A percentile compares a stretch with the other conserved stretches of the same genome.
Evolutionary conservation across 2,113 vertebrate species (phyloP).

Genomic region (Callocephalon fimbriatum): DNA sequence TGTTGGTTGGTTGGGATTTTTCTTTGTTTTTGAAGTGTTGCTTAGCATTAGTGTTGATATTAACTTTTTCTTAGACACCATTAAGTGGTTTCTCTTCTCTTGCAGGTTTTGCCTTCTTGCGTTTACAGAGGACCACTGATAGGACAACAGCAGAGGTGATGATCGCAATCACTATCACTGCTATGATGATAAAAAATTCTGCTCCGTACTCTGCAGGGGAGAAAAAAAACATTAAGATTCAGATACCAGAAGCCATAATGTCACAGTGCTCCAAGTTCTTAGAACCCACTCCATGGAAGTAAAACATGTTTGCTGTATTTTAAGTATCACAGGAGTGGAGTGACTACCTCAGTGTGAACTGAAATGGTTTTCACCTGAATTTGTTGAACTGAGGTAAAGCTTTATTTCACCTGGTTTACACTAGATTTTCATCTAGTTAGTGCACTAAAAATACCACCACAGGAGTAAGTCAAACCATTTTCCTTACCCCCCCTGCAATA

Average conservation of each 20-base stretch:
- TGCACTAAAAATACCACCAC: background rate
- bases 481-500: background rate
- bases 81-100: constrained; percentile 70
- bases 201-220: constrained; percentile 74
- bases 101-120: constrained; percentile 37
- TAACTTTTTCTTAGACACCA: constrained; percentile 6
- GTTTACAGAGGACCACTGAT: constrained; percentile 77
- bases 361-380: background rate
- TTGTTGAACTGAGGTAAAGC: background rate
- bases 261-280: background rate
- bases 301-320: background rate
- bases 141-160: constrained; percentile 66
- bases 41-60: background rate
- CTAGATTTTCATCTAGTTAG: background rate
- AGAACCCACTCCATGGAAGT: background rate
- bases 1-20: background rate
- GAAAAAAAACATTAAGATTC: background rate
- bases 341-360: background rate
- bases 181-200: constrained; percentile 72
- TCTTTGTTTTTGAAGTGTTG: background rate
- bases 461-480: background rate
- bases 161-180: constrained; percentile 69
- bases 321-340: background rate
- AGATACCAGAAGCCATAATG: background rate
- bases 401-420: background rate